Evolutionary conservation across 2,888 invertebrate species (phyloP).

Genomic region (Agrypnus murinus): DNA sequence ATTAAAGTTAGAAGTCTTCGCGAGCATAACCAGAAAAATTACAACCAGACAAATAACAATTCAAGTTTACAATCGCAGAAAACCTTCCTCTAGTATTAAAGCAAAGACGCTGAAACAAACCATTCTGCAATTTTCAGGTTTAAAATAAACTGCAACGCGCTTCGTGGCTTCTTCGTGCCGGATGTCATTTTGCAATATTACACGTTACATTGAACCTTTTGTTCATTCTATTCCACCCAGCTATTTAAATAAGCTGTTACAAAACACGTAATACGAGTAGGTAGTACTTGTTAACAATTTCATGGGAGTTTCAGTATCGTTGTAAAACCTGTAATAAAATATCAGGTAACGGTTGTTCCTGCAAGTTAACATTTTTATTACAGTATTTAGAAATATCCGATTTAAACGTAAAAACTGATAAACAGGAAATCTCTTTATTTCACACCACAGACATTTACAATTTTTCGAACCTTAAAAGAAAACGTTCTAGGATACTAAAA

Average conservation of each 20-base stretch:
- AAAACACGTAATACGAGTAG: constrained; percentile 41
- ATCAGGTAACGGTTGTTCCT: background rate
- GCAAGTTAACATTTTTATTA: background rate
- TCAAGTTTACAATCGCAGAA: constrained; percentile 34
- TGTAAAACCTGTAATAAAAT: constrained; percentile 22
- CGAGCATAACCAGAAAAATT: no score
- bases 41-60: constrained; percentile 33
- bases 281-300: constrained; percentile 39
- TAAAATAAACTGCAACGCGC: constrained; percentile 37
- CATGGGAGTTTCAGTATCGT: constrained; percentile 17
- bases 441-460: no score
- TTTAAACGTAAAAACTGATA: no score
- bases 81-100: constrained; percentile 33
- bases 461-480: no score
- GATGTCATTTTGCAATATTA: constrained; percentile 52
- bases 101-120: constrained; percentile 28
- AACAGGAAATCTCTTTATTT: no score
- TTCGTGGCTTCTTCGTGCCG: constrained; percentile 49
- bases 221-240: constrained; percentile 45
- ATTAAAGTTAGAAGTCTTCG: no score
- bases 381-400: background rate
- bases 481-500: no score
- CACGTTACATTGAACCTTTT: constrained; percentile 51
- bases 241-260: constrained; percentile 48
- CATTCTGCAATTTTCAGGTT: constrained; percentile 44